Evolutionary conservation across 2,113 vertebrate genomes (phyloP).

Genomic region (Calyptommatus sinebrachiatus): DNA sequence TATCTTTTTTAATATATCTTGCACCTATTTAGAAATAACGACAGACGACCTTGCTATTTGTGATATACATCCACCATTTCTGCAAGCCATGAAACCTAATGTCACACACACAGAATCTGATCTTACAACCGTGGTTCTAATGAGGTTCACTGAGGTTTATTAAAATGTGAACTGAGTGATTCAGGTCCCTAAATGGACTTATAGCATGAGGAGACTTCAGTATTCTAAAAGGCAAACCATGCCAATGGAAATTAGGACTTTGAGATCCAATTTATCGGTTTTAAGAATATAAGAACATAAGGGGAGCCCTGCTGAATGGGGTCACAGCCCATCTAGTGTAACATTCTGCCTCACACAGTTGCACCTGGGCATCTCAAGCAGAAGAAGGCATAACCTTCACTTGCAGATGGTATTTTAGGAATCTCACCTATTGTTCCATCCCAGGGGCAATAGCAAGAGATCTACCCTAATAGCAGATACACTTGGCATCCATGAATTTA

Average conservation of each 20-base stretch:
- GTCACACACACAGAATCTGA: background rate
- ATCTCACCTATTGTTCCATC: too few relatives aligned
- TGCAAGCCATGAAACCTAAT: background rate
- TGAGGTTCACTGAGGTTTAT: background rate
- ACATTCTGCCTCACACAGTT: too few relatives aligned
- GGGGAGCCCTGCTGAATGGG: too few relatives aligned
- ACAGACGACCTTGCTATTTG: background rate
- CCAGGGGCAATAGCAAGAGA: too few relatives aligned
- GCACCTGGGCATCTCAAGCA: too few relatives aligned
- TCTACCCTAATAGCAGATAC: too few relatives aligned
- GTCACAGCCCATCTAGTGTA: too few relatives aligned
- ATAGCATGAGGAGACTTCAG: background rate
- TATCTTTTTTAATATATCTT: background rate
- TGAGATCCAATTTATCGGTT: background rate
- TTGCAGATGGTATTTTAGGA: too few relatives aligned
- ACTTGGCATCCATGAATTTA: too few relatives aligned
- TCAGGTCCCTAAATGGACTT: background rate
- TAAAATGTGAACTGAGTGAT: background rate
- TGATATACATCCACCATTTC: background rate
- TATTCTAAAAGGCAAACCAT: background rate
- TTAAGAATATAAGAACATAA: too few relatives aligned
- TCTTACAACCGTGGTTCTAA: background rate
- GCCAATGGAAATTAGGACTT: background rate
- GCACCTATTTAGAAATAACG: background rate
- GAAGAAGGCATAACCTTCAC: too few relatives aligned